Evolutionary conservation across 2,113 vertebrate genomes (phyloP), one percentile per base, ranked within the genome.

Genomic region (Spilogale gracilis): DNA sequence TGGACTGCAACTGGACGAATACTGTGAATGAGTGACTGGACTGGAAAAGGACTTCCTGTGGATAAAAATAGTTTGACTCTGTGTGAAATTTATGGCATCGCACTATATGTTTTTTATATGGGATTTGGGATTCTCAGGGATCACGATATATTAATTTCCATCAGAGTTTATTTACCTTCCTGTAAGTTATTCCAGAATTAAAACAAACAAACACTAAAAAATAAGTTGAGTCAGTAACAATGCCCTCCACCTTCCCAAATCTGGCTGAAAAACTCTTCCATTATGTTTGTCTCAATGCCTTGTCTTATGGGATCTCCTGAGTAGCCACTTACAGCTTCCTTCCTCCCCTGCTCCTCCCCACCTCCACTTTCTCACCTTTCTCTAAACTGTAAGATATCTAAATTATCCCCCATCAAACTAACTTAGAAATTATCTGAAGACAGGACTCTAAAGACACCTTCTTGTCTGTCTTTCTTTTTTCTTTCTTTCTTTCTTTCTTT

Each of bases 171-270:
- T 48, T 71, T 67, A 74, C 54, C 43, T 60, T 86, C 13, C 9
- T 81, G 92, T 76, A 76, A 20, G 7, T 32, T 73, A 71, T 1
- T 45, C 6, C 20, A 65, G 58, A 58, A 65, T 78, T 32, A 88
- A 45, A 93, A 90, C 82, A 91, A n/a, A 93, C 2, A 87, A 56
- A 56, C 27, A 38, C 5, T 93, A 25, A 38, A 74, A 96, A 89
- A 1, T 21, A 73, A 74, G 10, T 43, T 4, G 12, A 54, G 32
- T 17, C 12, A 52, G 7, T 25, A 83, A 10, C 38, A 38, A 60
- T 54, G 9, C 7, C 10, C 20, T 61, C 48, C 7, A 16, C 54
- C 73, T 65, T 56, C 12, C n/a, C 5, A 86, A 89, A 78, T 60
- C 3, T 48, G 0, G 48, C 63, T 23, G 14, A 30, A 67, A 90